phyloP scores from a whole-genome alignment of 2,888 invertebrate species.

The Mesorhabditis belari region DNA sequence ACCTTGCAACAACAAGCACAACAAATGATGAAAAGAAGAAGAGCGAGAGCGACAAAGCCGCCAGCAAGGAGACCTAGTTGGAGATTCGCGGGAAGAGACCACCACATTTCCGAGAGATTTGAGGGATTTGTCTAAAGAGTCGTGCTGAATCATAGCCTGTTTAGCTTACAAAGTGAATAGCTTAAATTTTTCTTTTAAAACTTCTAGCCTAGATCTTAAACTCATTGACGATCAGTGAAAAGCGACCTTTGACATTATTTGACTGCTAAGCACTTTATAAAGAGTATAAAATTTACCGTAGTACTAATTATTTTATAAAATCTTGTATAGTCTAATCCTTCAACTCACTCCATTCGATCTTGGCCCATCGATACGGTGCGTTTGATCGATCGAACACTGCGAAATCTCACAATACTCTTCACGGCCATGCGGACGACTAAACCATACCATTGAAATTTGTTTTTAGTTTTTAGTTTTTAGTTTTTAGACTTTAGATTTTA shows the following conservation, averaged over 20 bases:
- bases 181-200: no score
- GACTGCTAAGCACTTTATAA: no score
- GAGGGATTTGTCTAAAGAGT: slow-evolving; percentile 1
- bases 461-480: no score
- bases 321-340: neutral
- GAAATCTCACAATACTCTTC: slow-evolving; percentile 75
- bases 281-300: no score
- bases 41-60: slow-evolving; percentile 32
- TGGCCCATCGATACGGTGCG: slow-evolving; percentile 2
- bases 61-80: slow-evolving; percentile 40
- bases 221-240: no score
- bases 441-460: no score
- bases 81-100: slow-evolving; percentile 31
- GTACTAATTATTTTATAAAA: no score
- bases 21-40: slow-evolving; percentile 42
- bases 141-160: no score
- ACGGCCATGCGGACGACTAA: slow-evolving; percentile 57
- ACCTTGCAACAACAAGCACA: slow-evolving; percentile 46
- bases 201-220: no score
- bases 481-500: no score
- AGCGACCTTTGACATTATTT: no score
- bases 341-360: slow-evolving; percentile 1
- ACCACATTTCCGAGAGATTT: slow-evolving; percentile 27
- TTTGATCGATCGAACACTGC: slow-evolving; percentile 22
- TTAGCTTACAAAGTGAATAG: no score